A percentile compares a stretch with the other conserved stretches of the same genome.
These are phyloP conservation scores for Anoplius nigerrimus DNA, from an alignment of 2,888 invertebrate genomes.

Conservation along the genomic window DNA sequence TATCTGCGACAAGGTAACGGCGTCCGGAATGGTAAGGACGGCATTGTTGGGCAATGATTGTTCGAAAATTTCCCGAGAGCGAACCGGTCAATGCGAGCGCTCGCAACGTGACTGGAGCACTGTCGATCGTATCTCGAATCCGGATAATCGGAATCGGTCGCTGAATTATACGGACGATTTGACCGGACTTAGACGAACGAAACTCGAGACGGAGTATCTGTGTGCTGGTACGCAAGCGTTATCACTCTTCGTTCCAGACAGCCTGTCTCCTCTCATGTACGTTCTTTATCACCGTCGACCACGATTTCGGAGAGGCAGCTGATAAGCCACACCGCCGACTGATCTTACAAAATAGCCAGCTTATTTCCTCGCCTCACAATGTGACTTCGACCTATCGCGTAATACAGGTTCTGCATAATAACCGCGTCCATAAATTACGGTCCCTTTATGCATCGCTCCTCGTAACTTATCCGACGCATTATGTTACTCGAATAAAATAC, in stretches of 20 bases:
- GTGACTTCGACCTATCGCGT: too few species aligned
- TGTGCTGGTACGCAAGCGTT: constrained; percentile 43
- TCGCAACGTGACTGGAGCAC: too few species aligned
- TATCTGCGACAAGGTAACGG: constrained; percentile 24
- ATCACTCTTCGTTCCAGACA: constrained; percentile 46
- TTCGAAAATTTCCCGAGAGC: constrained; percentile 46
- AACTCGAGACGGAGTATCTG: constrained; percentile 5
- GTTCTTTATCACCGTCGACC: constrained; percentile 35
- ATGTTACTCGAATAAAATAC: too few species aligned
- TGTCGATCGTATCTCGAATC: too few species aligned
- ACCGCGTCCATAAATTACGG: too few species aligned
- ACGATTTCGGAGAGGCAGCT: constrained; percentile 27
- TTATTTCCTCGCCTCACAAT: not conserved
- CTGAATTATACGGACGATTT: too few species aligned
- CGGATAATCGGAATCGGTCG: not conserved
- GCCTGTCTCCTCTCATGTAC: constrained; percentile 45
- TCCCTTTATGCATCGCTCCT: too few species aligned
- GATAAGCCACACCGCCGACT: constrained; percentile 33
- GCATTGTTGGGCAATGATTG: constrained; percentile 55
- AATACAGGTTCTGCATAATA: too few species aligned
- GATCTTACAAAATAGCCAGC: not conserved
- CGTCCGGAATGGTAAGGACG: constrained; percentile 43
- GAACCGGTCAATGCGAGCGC: too few species aligned
- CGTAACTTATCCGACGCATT: too few species aligned
- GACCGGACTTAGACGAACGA: not conserved